These are phyloP conservation scores for Stenodera caucasica DNA, from an alignment of 2,888 invertebrate species.

Conservation along the genomic window DNA sequence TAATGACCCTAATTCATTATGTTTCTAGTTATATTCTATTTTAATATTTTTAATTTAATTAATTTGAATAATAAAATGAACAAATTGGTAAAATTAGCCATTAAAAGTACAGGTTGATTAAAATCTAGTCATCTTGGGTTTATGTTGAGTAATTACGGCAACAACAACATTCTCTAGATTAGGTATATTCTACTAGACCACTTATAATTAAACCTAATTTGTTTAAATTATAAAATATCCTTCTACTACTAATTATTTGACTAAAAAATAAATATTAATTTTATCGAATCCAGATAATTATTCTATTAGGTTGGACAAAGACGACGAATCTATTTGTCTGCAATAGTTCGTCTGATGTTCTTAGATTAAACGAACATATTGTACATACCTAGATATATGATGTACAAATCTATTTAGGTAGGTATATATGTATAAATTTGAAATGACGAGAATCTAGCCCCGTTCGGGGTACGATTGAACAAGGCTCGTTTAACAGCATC, in stretches of 20 bases:
- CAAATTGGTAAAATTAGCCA: background rate
- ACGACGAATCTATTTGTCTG: too few relatives aligned
- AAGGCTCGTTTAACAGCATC: conserved; percentile 47
- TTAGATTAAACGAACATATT: too few relatives aligned
- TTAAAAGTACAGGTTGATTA: background rate
- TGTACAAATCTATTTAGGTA: too few relatives aligned
- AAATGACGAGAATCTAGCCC: too few relatives aligned
- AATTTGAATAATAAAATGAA: background rate
- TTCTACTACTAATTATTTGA: background rate
- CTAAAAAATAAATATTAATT: too few relatives aligned
- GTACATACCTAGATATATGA: too few relatives aligned
- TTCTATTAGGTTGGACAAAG: too few relatives aligned
- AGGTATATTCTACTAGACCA: background rate
- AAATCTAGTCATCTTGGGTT: background rate
- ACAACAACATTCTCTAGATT: background rate
- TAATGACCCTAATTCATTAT: background rate
- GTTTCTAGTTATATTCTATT: background rate
- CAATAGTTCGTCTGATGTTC: too few relatives aligned
- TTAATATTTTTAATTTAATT: background rate
- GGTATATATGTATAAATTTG: background rate
- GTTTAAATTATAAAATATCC: background rate
- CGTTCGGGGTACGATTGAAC: conserved; percentile 32
- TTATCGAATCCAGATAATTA: too few relatives aligned
- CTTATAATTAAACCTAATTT: background rate
- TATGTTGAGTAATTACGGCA: background rate